Conservation (phyloP, 2,888 invertebrate genomes). For the Protodeltote pygarga region DNA sequence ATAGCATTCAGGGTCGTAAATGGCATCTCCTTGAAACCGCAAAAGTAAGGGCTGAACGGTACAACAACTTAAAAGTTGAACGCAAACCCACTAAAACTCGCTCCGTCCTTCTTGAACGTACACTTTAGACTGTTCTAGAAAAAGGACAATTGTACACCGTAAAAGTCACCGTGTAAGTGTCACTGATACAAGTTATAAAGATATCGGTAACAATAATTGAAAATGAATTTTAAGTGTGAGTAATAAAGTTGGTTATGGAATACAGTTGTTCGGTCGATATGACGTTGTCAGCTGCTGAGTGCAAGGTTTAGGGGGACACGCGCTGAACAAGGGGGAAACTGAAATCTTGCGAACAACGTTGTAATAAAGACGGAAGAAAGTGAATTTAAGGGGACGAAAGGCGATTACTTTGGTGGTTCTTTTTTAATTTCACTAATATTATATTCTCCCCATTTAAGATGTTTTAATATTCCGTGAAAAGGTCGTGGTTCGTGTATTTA, state of each 20-base stretch:
- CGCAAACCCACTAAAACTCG: conserved; percentile 74
- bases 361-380: conserved; percentile 89
- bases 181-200: conserved; percentile 26
- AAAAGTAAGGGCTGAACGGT: conserved; percentile 66
- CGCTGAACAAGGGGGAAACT: conserved; percentile 79
- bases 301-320: conserved; percentile 80
- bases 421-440: conserved; percentile 85
- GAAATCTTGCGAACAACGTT: conserved; percentile 87
- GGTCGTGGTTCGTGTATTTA: conserved; percentile 28
- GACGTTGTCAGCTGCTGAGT: conserved; percentile 68
- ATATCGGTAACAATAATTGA: conserved; percentile 59
- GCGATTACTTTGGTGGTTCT: conserved; percentile 82
- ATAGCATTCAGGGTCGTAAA: conserved; percentile 48
- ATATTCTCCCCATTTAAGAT: conserved; percentile 59
- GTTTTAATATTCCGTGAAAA: conserved; percentile 45
- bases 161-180: conserved; percentile 63
- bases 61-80: conserved; percentile 77
- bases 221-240: conserved; percentile 72
- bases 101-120: conserved; percentile 77
- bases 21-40: conserved; percentile 54
- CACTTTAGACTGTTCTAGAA: conserved; percentile 75
- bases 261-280: conserved; percentile 69
- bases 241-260: conserved; percentile 72
- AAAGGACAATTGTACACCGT: conserved; percentile 78
- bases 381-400: conserved; percentile 88